Evolutionary conservation across 2,888 invertebrate species (phyloP), one percentile per base, ranked within the genome.

Genomic region (Resseliella maxima): DNA sequence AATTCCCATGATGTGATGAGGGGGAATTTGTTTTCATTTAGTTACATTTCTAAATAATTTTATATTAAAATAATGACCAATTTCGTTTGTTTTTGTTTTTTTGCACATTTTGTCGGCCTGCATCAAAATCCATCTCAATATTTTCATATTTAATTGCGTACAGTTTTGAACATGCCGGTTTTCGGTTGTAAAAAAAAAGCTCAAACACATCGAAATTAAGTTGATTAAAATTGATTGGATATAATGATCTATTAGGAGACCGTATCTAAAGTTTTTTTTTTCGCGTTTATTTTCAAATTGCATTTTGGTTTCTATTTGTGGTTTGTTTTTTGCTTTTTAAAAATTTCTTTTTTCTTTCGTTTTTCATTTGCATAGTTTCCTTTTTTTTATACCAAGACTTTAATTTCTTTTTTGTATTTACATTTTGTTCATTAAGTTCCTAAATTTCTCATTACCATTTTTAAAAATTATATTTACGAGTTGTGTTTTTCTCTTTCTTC

Each of bases 201-300:
- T 31, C 31, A 72, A 2, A 31, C 59, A 8, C 59, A 59, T 59
- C 59, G 59, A 59, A 59, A 12, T 2, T 21, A 18, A 27, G 59
- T 31, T 31, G 31, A 31, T 72, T 72, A 72, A 72, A 72, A 72
- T 72, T 72, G 72, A 72, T 72, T 72, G 72, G 72, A 72, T 72
- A 31, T 31, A 72, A 72, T 72, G 18, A 27, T 27, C 6, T 24
- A 59, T 24, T 24, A 31, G 31, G 72, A 72, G 72, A 72, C 31
- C 31, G 31, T 72, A 15, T 59, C 72, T 72, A 72, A 72, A 72
- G 18, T 41, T 27, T 59, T 41, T 27, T 59, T 24, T 59, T n/a
- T 59, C 59, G 72, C 72, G 72, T 18, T 72, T 72, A 12, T 72
- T 15, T 31, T 35, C 72, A 31, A 72, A n/a, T 6, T 10, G 1